Evolutionary conservation across 2,797 vertebrate species (phyloP).

Genomic region (Psittacula echo): DNA sequence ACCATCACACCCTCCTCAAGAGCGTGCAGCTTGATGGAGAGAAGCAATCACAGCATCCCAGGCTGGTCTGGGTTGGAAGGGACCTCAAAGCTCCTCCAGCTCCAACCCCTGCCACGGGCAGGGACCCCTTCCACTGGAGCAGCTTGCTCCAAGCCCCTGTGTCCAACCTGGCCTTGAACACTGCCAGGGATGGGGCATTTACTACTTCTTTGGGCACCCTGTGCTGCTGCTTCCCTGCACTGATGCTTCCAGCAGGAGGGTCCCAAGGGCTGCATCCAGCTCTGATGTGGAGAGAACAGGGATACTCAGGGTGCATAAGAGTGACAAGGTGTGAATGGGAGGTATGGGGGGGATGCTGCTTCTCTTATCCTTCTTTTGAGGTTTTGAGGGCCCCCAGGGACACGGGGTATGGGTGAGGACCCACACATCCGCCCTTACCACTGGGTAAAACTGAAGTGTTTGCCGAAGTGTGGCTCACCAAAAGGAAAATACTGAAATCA

Average conservation of each 20-base stretch:
- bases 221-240: neutral
- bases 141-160: neutral
- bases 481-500: neutral
- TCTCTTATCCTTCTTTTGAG: no score
- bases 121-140: neutral
- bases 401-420: no score
- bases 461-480: neutral
- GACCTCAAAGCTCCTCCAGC: neutral
- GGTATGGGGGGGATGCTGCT: neutral
- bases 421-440: neutral
- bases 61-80: neutral
- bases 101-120: neutral
- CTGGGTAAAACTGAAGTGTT: neutral
- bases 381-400: neutral
- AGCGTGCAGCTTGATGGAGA: neutral
- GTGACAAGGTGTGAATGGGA: neutral
- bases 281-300: rapidly evolving
- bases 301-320: neutral
- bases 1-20: rapidly evolving
- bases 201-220: neutral
- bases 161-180: neutral
- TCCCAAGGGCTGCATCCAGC: neutral
- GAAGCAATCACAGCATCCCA: neutral
- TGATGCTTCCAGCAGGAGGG: neutral
- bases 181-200: neutral